These are phyloP conservation scores for Numenius phaeopus DNA, from an alignment of 2,797 vertebrate genomes.

Conservation along the genomic window DNA sequence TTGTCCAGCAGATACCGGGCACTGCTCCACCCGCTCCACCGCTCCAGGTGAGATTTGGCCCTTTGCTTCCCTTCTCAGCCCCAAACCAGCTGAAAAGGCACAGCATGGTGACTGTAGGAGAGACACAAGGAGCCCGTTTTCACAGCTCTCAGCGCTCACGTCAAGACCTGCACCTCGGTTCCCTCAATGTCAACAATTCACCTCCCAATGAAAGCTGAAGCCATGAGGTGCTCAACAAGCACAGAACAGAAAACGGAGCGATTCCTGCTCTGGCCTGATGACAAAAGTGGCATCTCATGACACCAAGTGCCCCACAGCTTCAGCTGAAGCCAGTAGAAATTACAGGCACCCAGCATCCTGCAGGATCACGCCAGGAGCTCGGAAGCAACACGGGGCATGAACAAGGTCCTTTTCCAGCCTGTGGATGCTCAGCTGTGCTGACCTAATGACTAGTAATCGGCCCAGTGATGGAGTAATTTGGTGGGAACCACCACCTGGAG, in stretches of 20 bases:
- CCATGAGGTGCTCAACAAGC: background rate
- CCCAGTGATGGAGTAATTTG: background rate
- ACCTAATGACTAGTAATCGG: background rate
- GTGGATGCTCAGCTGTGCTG: background rate
- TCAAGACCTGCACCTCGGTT: background rate
- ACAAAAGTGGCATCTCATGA: background rate
- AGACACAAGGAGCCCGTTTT: fast-evolving
- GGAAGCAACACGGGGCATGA: fast-evolving
- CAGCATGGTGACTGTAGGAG: background rate
- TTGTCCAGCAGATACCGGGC: background rate
- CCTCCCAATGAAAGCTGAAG: background rate
- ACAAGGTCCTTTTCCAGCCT: background rate
- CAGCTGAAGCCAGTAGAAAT: background rate
- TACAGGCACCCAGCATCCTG: background rate
- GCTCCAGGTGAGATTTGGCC: background rate
- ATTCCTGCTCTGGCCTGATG: background rate
- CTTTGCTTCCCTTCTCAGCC: background rate
- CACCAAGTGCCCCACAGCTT: background rate
- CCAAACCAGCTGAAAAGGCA: background rate
- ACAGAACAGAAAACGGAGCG: background rate
- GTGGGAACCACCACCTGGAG: background rate
- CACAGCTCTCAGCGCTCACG: background rate
- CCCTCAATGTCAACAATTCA: background rate
- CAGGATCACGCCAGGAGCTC: background rate
- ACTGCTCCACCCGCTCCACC: background rate